phyloP scores from a whole-genome alignment of 1,140 invertebrate species.

The Drosophila leontia region DNA sequence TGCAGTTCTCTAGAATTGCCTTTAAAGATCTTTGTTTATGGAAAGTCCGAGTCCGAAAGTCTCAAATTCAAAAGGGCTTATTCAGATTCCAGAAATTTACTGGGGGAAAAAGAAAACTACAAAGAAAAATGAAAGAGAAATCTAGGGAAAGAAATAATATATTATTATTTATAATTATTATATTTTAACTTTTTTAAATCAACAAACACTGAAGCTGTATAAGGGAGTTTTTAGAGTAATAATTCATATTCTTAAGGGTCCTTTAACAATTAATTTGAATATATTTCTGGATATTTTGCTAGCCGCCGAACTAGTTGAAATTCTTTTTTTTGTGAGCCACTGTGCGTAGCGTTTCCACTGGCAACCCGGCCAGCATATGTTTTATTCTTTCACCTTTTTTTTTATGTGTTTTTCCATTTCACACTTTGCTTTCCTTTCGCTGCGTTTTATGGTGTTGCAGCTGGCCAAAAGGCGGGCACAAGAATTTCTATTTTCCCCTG shows the following conservation, averaged over 20 bases:
- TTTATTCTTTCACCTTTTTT: slow-evolving; percentile 37
- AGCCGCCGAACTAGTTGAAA: not conserved
- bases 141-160: not conserved
- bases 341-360: slow-evolving; percentile 25
- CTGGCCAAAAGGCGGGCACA: slow-evolving; percentile 10
- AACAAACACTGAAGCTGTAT: not conserved
- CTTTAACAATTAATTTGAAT: not conserved
- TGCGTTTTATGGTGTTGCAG: slow-evolving; percentile 36
- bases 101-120: not conserved
- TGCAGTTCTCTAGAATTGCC: slow-evolving; percentile 21
- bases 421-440: slow-evolving; percentile 30
- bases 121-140: not conserved
- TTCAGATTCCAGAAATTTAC: slow-evolving; percentile 9
- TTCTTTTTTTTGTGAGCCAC: slow-evolving; percentile 27
- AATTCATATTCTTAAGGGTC: not conserved
- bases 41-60: slow-evolving; percentile 22
- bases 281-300: not conserved
- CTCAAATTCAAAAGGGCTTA: slow-evolving; percentile 12
- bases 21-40: slow-evolving; percentile 39
- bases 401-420: slow-evolving; percentile 55
- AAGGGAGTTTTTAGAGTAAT: not conserved
- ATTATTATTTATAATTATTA: not conserved
- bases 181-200: not conserved
- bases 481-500: slow-evolving; percentile 31
- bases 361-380: slow-evolving; percentile 26